Evolutionary conservation across 2,797 vertebrate species (phyloP), one percentile per base, ranked within the genome.

Genomic region (Parotocinclus haroldoi): DNA sequence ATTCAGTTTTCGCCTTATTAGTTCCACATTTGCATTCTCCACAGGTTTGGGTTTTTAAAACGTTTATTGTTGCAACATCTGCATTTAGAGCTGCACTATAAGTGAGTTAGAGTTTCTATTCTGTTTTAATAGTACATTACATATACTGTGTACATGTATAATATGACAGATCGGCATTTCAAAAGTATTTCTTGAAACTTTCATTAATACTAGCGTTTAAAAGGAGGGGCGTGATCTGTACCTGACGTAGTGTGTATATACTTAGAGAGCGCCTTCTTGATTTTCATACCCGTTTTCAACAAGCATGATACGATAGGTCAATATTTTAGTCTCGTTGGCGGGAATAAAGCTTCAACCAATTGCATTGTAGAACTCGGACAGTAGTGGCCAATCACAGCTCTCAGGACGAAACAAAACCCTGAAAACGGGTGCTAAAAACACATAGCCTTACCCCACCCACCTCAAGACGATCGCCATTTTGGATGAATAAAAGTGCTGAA

Each of bases 381-480:
- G 2, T 1, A 39, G n/a, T 18, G 7, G 2, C 63, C 14, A 66
- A 66, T 66, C 44, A 10, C 10, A 39, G 9, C 0, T 0, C 2
- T 49, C 44, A 49, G 57, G 53, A 36, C 36, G 36, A 10, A 9
- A 13, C 44, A 45, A 16, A 27, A 3, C 7, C 3, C 39, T 13
- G 40, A 66, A 57, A 17, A 56, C 0, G 16, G 54, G 53, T 49
- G 12, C 9, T 17, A 44, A 40, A 51, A 27, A 14, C 37, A 19
- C 37, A n/a, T 13, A 11, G 18, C 1, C 12, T 10, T 44, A 16
- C 13, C 11, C 19, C 52, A 48, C 7, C 13, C 40, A 8, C 38
- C 38, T 10, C 9, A 18, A 50, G 7, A 9, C 19, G 49, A 46
- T 40, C 76, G 77, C 74, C 74, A 79, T 75, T 38, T 73, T 77